A percentile compares a stretch with the other conserved stretches of the same genome.
These are phyloP conservation scores for Plemyria rubiginata DNA, from an alignment of 2,888 invertebrate genomes.

Conservation along the genomic window DNA sequence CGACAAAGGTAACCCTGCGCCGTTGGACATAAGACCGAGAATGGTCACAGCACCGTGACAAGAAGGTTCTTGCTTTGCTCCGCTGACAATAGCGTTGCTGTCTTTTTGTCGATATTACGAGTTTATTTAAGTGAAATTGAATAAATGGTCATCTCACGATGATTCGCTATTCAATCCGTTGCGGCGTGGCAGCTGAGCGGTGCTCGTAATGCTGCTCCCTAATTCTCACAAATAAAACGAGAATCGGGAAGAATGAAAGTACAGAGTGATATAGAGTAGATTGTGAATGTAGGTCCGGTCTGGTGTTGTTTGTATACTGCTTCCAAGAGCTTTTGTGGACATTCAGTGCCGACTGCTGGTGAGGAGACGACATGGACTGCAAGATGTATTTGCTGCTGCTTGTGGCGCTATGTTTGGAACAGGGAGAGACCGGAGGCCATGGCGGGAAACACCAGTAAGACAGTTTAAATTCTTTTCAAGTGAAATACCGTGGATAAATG, in stretches of 20 bases:
- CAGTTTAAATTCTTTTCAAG: constrained; percentile 4
- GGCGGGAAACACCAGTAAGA: constrained; percentile 78
- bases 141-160: constrained; percentile 82
- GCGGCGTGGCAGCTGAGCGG: constrained; percentile 63
- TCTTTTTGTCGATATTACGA: constrained; percentile 81
- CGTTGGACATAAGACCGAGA: constrained; percentile 54
- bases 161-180: constrained; percentile 75
- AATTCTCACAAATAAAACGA: constrained; percentile 58
- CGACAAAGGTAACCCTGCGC: constrained; percentile 54
- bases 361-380: constrained; percentile 59
- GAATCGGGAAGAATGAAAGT: constrained; percentile 61
- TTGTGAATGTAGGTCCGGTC: constrained; percentile 64
- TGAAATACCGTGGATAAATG: background rate
- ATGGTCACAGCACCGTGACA: constrained; percentile 44
- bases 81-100: constrained; percentile 63
- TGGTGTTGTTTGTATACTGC: constrained; percentile 53
- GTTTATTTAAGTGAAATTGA: constrained; percentile 84
- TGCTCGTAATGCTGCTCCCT: constrained; percentile 57
- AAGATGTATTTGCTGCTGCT: constrained; percentile 65
- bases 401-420: constrained; percentile 61
- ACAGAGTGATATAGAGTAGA: constrained; percentile 63
- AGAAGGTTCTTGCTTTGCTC: constrained; percentile 58
- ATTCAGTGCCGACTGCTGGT: constrained; percentile 42
- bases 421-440: constrained; percentile 72
- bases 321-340: constrained; percentile 51